Evolutionary conservation across 1,140 invertebrate genomes (phyloP).

Genomic region (Mizuhopecten yessoensis): DNA sequence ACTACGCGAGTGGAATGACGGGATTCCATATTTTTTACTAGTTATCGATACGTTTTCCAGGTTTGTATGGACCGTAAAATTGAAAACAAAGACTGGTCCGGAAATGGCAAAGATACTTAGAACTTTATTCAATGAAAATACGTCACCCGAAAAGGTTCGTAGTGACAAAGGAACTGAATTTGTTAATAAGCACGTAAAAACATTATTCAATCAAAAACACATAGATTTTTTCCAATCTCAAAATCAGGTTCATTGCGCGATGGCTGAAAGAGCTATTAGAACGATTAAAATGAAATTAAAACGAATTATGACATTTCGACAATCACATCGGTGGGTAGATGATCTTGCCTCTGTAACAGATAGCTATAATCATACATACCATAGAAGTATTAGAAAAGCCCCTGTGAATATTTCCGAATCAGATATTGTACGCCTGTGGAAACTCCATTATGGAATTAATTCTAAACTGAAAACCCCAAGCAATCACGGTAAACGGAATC

Average conservation of each 20-base stretch:
- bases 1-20: conserved; percentile 55
- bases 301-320: conserved; percentile 46
- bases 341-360: conserved; percentile 43
- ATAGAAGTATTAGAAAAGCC: too few relatives aligned
- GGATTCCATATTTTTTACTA: conserved; percentile 50
- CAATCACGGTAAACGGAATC: conserved; percentile 46
- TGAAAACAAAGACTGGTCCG: background rate
- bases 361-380: too few relatives aligned
- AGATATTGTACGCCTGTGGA: conserved; percentile 51
- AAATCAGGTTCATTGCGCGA: conserved; percentile 47
- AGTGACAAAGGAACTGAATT: conserved; percentile 58
- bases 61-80: conserved; percentile 42
- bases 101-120: conserved; percentile 43
- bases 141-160: conserved; percentile 45
- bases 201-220: background rate
- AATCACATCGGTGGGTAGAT: conserved; percentile 48
- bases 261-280: conserved; percentile 51
- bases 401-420: conserved; percentile 48
- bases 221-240: conserved; percentile 45
- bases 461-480: conserved; percentile 48
- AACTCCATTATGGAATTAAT: conserved; percentile 47
- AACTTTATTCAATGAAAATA: conserved; percentile 42
- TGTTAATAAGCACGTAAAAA: conserved; percentile 18
- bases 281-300: conserved; percentile 48
- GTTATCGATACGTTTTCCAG: conserved; percentile 36